Percentiles rank a stretch among this genome's conserved stretches.
phyloP scores from a whole-genome alignment of 2,888 invertebrate species.

The Pheosia gnoma region DNA sequence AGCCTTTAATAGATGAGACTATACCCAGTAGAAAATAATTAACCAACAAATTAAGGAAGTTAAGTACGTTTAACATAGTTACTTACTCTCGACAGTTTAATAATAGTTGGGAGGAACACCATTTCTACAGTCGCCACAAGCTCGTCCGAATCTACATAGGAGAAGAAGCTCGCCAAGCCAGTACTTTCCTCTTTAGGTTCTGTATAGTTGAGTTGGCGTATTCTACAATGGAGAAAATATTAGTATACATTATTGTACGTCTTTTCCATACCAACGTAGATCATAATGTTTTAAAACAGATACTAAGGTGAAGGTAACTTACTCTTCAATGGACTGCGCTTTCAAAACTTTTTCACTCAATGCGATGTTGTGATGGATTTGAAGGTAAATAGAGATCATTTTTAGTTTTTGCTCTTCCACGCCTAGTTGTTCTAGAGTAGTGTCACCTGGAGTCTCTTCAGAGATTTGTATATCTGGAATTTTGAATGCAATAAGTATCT shows the following conservation, averaged over 20 bases:
- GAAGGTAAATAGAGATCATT: constrained; percentile 18
- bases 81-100: background rate
- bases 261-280: too few species aligned
- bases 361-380: constrained; percentile 17
- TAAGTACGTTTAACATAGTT: too few species aligned
- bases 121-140: constrained; percentile 56
- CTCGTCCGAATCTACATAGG: constrained; percentile 56
- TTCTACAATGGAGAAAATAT: background rate
- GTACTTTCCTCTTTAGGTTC: constrained; percentile 5
- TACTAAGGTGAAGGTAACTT: constrained; percentile 6
- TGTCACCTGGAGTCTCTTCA: constrained; percentile 7
- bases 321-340: constrained; percentile 19
- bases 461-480: constrained; percentile 27
- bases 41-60: too few species aligned
- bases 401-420: constrained; percentile 19
- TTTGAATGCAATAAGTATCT: background rate
- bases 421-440: constrained; percentile 30
- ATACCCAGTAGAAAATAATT: too few species aligned
- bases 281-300: too few species aligned
- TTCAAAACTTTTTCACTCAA: constrained; percentile 18
- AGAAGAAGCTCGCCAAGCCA: constrained; percentile 52
- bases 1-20: too few species aligned
- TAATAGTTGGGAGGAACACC: constrained; percentile 48
- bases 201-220: background rate
- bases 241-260: too few species aligned